Evolutionary conservation across 1,140 invertebrate genomes (phyloP).

Genomic region (Tetraneura akinire): DNA sequence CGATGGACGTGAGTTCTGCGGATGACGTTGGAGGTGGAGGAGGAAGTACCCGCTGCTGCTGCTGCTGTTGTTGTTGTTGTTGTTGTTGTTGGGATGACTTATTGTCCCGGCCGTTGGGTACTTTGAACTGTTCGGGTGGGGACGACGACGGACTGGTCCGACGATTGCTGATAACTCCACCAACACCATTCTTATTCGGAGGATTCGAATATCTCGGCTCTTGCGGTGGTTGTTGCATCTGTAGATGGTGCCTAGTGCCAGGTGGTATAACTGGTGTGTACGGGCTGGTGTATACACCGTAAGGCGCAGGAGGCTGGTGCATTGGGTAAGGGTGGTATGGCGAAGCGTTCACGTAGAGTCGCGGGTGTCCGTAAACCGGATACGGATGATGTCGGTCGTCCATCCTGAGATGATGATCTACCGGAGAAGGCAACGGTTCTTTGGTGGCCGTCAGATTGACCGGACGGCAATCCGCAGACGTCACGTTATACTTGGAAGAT

Average conservation of each 20-base stretch:
- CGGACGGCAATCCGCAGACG: background rate
- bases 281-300: conserved; percentile 40
- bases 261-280: conserved; percentile 25
- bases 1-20: background rate
- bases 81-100: background rate
- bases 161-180: conserved; percentile 88
- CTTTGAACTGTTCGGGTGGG: conserved; percentile 62
- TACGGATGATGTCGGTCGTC: background rate
- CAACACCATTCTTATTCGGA: conserved; percentile 79
- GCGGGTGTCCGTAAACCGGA: conserved; percentile 13
- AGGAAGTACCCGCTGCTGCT: conserved; percentile 40
- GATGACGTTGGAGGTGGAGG: conserved; percentile 34
- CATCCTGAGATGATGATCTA: background rate
- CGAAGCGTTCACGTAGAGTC: conserved; percentile 14
- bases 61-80: background rate
- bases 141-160: conserved; percentile 65
- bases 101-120: conserved; percentile 32
- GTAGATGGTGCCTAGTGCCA: conserved; percentile 21
- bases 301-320: background rate
- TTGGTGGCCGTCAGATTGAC: conserved; percentile 37
- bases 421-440: background rate
- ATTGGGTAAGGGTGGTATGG: conserved; percentile 27
- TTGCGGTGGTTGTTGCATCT: conserved; percentile 24
- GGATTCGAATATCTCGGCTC: conserved; percentile 54
- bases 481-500: background rate